Evolutionary conservation across 2,888 invertebrate species (phyloP).

Genomic region (Nemotelus nigrinus): DNA sequence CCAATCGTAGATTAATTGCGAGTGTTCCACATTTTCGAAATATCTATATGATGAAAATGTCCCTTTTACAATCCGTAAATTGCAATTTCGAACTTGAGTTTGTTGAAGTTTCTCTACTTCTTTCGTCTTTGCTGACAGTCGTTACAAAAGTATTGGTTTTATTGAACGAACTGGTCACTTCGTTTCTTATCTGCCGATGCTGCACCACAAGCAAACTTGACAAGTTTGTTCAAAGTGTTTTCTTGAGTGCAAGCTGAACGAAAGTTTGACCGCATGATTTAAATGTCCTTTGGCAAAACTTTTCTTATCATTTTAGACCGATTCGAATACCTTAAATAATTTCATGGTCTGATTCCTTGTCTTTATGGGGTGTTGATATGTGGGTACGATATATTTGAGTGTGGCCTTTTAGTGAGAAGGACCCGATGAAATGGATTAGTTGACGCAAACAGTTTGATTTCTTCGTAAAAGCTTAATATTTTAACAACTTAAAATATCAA

Average conservation of each 20-base stretch:
- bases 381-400: not conserved
- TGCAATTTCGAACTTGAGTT: not conserved
- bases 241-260: not conserved
- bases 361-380: not conserved
- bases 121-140: not conserved
- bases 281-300: constrained; percentile 12
- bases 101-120: not conserved
- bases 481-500: no score
- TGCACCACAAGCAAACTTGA: not conserved
- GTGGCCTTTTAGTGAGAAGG: no score
- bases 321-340: constrained; percentile 1
- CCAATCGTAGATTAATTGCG: no score
- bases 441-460: no score
- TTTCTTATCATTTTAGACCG: constrained; percentile 3
- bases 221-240: not conserved
- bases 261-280: constrained; percentile 33
- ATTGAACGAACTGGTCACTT: not conserved
- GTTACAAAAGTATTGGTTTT: not conserved
- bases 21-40: no score
- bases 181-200: not conserved
- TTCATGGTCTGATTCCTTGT: not conserved
- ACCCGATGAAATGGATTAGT: no score
- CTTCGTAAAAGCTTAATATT: no score
- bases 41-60: no score
- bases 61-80: no score